Conservation (phyloP, 2,797 vertebrate genomes). For the Hoplostethus mediterraneus region DNA sequence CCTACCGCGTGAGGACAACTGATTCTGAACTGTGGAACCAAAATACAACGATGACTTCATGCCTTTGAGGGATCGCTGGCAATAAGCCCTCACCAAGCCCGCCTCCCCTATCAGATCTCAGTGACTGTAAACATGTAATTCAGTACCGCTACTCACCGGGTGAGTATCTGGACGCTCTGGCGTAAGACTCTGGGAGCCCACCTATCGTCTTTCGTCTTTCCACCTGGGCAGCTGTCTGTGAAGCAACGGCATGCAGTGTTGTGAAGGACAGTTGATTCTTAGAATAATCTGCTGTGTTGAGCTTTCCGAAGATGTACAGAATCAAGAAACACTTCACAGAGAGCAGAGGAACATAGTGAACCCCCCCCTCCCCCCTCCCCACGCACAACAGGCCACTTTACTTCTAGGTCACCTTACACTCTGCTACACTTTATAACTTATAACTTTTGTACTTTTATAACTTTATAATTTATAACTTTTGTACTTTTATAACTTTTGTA, state of each 20-base stretch:
- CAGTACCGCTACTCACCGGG: conserved; percentile 72
- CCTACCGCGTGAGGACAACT: conserved; percentile 18
- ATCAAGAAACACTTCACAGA: not conserved
- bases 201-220: conserved; percentile 55
- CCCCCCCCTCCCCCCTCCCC: too few relatives aligned
- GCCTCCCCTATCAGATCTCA: conserved; percentile 22
- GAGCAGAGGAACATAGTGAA: not conserved
- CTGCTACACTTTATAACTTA: too few relatives aligned
- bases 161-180: conserved; percentile 48
- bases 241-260: conserved; percentile 24
- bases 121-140: conserved; percentile 36
- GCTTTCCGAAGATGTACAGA: not conserved
- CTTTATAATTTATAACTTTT: too few relatives aligned
- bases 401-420: too few relatives aligned
- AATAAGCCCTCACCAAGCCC: not conserved
- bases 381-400: too few relatives aligned
- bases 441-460: too few relatives aligned
- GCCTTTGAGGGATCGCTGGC: conserved; percentile 23
- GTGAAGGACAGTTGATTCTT: not conserved
- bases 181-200: conserved; percentile 43
- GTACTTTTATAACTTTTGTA: too few relatives aligned
- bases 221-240: conserved; percentile 49
- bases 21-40: conserved; percentile 24
- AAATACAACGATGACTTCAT: conserved; percentile 45
- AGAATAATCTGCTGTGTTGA: not conserved